These are phyloP conservation scores for Chesias legatella DNA, from an alignment of 2,888 invertebrate species.

Conservation along the genomic window DNA sequence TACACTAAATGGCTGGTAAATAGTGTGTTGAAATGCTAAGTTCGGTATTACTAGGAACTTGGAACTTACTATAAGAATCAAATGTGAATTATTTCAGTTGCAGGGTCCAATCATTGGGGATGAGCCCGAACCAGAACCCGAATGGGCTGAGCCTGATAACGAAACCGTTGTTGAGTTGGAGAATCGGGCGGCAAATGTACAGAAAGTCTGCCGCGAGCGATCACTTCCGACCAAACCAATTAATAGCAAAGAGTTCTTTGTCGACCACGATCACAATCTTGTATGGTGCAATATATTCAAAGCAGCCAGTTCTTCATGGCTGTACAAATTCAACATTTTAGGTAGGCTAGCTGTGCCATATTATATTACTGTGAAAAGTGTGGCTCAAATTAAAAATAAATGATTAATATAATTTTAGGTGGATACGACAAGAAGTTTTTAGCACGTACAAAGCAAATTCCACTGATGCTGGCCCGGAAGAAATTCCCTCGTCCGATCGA, in stretches of 20 bases:
- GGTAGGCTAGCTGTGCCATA: conserved; percentile 55
- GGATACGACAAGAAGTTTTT: conserved; percentile 82
- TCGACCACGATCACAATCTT: conserved; percentile 83
- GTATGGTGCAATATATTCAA: conserved; percentile 89
- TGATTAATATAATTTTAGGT: conserved; percentile 51
- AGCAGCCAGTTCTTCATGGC: conserved; percentile 89
- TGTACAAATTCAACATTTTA: conserved; percentile 88
- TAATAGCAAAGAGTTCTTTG: conserved; percentile 87
- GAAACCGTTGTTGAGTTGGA: conserved; percentile 69
- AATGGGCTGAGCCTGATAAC: conserved; percentile 64
- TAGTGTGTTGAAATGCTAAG: conserved; percentile 3
- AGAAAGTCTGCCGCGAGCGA: conserved; percentile 70
- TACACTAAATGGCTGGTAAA: conserved; percentile 73
- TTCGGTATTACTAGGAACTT: not conserved
- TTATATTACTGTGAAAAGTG: too few species aligned
- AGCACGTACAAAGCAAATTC: conserved; percentile 80
- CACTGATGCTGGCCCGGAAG: conserved; percentile 83
- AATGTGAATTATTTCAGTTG: conserved; percentile 38
- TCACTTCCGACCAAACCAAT: conserved; percentile 62
- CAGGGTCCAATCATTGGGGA: conserved; percentile 65
- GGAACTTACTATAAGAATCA: not conserved
- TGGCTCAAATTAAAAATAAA: not conserved
- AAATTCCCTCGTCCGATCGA: conserved; percentile 85
- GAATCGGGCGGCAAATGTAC: conserved; percentile 63
- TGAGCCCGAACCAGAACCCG: conserved; percentile 42